phyloP scores from a whole-genome alignment of 2,113 vertebrate species.

The Aphyosemion australe region DNA sequence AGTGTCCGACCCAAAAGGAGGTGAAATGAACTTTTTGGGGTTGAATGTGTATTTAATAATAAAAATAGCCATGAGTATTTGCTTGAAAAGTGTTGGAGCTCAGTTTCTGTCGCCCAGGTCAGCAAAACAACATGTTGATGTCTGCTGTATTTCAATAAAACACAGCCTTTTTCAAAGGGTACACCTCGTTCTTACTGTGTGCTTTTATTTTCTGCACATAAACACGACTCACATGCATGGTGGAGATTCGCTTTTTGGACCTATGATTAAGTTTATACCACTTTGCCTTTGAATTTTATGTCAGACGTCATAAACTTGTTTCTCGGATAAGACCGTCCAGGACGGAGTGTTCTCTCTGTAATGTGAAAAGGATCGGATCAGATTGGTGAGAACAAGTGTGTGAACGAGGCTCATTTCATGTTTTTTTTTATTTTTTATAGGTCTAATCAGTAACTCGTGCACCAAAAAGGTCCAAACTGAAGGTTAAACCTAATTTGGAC shows the following conservation, averaged over 20 bases:
- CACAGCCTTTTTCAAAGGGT: conserved; percentile 77
- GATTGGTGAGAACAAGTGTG: too few species aligned
- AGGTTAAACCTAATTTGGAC: neutral
- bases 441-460: neutral
- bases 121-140: conserved; percentile 83
- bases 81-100: conserved; percentile 38
- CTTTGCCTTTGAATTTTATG: too few species aligned
- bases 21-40: conserved; percentile 15
- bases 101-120: conserved; percentile 57
- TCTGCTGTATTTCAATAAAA: conserved; percentile 97
- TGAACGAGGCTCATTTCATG: too few species aligned
- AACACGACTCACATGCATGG: neutral
- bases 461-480: neutral
- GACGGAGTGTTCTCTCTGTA: too few species aligned
- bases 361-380: too few species aligned
- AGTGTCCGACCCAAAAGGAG: neutral
- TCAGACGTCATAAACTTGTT: too few species aligned
- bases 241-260: neutral
- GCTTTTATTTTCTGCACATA: neutral
- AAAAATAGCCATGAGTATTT: conserved; percentile 31
- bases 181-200: conserved; percentile 27
- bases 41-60: conserved; percentile 12
- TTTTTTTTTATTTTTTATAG: too few species aligned
- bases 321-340: too few species aligned
- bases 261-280: too few species aligned